A percentile compares a stretch with the other conserved stretches of the same genome.
Evolutionary conservation across 2,888 invertebrate species (phyloP).

Genomic region (Isoperla grammatica): DNA sequence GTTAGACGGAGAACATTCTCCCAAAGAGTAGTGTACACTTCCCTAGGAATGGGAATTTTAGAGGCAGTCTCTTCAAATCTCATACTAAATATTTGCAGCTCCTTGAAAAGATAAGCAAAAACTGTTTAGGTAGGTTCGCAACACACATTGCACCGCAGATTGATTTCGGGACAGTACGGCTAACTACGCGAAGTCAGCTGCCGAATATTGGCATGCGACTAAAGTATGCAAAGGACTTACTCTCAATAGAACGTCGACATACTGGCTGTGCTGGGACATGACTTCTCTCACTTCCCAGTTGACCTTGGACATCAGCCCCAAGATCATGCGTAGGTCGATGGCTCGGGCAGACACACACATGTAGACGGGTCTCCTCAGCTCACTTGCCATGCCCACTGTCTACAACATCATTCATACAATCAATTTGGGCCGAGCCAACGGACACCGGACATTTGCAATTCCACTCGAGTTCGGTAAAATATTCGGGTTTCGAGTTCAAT

Average conservation of each 20-base stretch:
- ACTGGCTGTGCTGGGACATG: conserved; percentile 87
- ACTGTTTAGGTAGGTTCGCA: too few relatives aligned
- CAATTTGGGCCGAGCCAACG: too few relatives aligned
- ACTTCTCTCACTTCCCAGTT: conserved; percentile 95
- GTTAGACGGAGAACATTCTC: conserved; percentile 79
- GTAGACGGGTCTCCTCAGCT: conserved; percentile 80
- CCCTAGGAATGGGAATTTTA: conserved; percentile 63
- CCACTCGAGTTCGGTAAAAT: too few relatives aligned
- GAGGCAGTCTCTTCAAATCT: conserved; percentile 66
- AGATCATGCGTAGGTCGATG: conserved; percentile 68
- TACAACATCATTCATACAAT: too few relatives aligned
- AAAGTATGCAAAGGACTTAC: too few relatives aligned
- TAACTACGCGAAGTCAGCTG: too few relatives aligned
- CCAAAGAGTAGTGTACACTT: conserved; percentile 73
- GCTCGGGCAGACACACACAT: conserved; percentile 77
- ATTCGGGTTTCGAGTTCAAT: too few relatives aligned
- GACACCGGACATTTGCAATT: too few relatives aligned
- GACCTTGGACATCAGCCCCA: conserved; percentile 84
- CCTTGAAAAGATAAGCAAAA: conserved; percentile 45
- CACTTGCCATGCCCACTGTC: conserved; percentile 64
- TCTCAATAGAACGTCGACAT: conserved; percentile 70
- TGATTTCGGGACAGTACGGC: too few relatives aligned
- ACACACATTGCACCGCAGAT: too few relatives aligned
- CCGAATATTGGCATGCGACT: too few relatives aligned
- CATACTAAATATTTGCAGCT: conserved; percentile 71